Base-by-base conservation (phyloP, 2,797 vertebrate genomes). In the Rhinogobio ventralis region DNA sequence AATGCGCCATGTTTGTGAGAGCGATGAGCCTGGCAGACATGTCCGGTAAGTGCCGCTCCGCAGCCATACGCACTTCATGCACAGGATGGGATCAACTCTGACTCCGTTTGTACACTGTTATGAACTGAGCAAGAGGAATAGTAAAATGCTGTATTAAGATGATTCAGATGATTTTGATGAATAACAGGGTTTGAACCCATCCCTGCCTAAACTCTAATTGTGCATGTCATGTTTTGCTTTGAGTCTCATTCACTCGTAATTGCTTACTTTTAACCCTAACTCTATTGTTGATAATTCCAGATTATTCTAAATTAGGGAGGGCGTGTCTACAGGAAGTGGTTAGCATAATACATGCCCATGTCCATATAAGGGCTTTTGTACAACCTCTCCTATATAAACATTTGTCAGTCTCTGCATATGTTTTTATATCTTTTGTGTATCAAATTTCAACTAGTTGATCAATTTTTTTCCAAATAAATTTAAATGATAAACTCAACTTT, bases 21-120 rank as follows among this genome's bases (percentile, higher is more conserved):
- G 84, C 91, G 86, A 81, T 91, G 91, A 91, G 88, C 89, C 89
- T 91, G 89, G 84, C 88, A 78, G 90, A 90, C 84, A 88, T 90
- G 89, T 80, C 89, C 86, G 91, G 91, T 91, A 91, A 92, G 91
- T 91, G 74, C 78, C 75, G 55, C 23, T 81, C 69, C 51, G 30
- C 81, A 60, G 42, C 86, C 71, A 62, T 74, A 46, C 69, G 30
- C 66, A 30, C 78, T 80, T 42, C 68, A 57, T 49, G 25, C 81
- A 49, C 39, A 11, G 78, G 72, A 82, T 82, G 73, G 83, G 68
- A 71, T 86, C 66, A 87, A 68, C 30, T 82, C 69, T 23, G 67
- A 33, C 57, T 36, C 30, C 55, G 23, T 60, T 62, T 60, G 7
- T 81, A 39, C 77, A 76, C 8, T 42, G 81, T 81, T 83, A 79